Conservation (phyloP, 2,797 vertebrate genomes). For the Geotrypetes seraphini region DNA sequence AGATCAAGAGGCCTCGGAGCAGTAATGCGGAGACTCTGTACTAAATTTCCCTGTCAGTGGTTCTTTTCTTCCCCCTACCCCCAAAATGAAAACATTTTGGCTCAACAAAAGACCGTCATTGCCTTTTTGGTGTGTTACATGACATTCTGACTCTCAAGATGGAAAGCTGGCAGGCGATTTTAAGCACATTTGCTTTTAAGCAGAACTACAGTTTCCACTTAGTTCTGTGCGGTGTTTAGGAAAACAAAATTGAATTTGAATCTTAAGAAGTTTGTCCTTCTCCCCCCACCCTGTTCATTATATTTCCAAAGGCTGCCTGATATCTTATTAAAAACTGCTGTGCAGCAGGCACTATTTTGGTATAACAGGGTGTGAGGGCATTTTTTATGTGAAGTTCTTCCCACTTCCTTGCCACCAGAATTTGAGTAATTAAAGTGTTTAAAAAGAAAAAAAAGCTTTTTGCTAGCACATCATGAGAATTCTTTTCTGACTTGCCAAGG, state of each 20-base stretch:
- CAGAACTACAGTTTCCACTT: slow-evolving; percentile 57
- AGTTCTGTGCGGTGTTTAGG: slow-evolving; percentile 60
- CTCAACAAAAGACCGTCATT: slow-evolving; percentile 62
- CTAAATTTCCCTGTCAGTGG: slow-evolving; percentile 50
- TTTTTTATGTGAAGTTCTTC: too few species aligned
- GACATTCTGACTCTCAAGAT: slow-evolving; percentile 60
- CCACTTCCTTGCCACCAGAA: too few species aligned
- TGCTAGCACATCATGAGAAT: too few species aligned
- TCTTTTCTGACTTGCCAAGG: too few species aligned
- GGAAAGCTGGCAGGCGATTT: slow-evolving; percentile 62
- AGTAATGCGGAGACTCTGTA: slow-evolving; percentile 90
- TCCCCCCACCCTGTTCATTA: background rate
- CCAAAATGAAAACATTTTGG: slow-evolving; percentile 58
- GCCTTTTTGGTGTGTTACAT: slow-evolving; percentile 62
- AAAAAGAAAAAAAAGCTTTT: too few species aligned
- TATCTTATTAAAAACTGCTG: too few species aligned
- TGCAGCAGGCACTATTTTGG: too few species aligned
- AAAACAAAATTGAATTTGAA: slow-evolving; percentile 60
- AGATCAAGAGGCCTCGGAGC: slow-evolving; percentile 97
- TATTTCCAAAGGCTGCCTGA: too few species aligned
- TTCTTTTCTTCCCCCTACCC: background rate
- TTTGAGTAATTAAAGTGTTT: too few species aligned
- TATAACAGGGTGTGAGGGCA: too few species aligned
- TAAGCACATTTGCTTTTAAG: slow-evolving; percentile 52
- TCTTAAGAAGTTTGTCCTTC: slow-evolving; percentile 51